Evolutionary conservation across 2,113 vertebrate species (phyloP).

Genomic region (Chunga burmeisteri): DNA sequence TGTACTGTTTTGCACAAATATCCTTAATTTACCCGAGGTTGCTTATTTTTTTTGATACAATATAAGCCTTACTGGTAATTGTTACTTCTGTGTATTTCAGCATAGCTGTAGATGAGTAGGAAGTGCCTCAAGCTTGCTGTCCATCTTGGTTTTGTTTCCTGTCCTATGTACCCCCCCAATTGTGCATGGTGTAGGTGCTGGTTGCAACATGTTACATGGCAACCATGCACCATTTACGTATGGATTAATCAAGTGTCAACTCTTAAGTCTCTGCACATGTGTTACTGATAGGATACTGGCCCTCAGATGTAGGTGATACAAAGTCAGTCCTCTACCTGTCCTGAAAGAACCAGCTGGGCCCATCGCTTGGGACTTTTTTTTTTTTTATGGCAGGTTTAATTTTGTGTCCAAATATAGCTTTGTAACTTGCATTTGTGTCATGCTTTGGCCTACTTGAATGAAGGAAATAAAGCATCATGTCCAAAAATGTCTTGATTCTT

Average conservation of each 20-base stretch:
- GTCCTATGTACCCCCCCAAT: background rate
- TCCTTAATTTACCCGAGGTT: constrained; percentile 44
- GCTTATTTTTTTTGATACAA: constrained; percentile 32
- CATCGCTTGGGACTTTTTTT: background rate
- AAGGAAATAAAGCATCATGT: constrained; percentile 8
- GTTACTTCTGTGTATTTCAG: constrained; percentile 25
- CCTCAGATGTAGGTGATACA: background rate
- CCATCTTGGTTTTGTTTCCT: background rate
- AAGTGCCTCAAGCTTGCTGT: constrained; percentile 21
- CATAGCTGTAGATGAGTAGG: constrained; percentile 12
- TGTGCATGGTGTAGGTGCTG: background rate
- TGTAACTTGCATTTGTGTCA: background rate
- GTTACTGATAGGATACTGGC: background rate
- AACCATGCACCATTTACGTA: background rate
- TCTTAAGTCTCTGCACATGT: background rate
- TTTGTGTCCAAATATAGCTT: background rate
- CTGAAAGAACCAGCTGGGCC: background rate
- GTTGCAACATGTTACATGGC: background rate
- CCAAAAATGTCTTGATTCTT: background rate
- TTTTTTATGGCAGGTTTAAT: background rate
- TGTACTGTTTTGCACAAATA: constrained; percentile 40
- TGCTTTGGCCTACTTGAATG: background rate
- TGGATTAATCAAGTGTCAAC: background rate
- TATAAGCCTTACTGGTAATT: background rate
- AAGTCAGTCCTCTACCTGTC: background rate